Evolutionary conservation across 2,113 vertebrate genomes (phyloP).

Genomic region (Silurus glanis): DNA sequence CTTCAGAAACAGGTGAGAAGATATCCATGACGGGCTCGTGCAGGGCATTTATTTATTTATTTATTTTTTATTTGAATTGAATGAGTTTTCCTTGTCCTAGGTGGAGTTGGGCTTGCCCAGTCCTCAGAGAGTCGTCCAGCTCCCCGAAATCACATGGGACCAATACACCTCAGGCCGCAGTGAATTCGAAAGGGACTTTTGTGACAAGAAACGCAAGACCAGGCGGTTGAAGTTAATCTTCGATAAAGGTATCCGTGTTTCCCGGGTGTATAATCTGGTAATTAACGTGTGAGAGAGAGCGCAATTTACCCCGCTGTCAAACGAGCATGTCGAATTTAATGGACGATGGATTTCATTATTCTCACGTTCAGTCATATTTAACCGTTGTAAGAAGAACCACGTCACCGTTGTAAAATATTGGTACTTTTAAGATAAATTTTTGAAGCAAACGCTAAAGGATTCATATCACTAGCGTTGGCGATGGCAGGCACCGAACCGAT

Average conservation of each 20-base stretch:
- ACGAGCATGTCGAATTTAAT: not conserved
- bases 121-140: conserved; percentile 94
- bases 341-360: not conserved
- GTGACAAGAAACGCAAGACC: conserved; percentile 91
- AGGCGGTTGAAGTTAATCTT: conserved; percentile 91
- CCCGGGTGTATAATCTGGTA: too few species aligned
- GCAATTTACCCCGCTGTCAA: not conserved
- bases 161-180: conserved; percentile 94
- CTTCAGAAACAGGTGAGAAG: conserved; percentile 91
- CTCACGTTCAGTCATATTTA: too few species aligned
- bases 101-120: conserved; percentile 87
- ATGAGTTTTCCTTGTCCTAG: conserved; percentile 60
- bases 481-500: too few species aligned
- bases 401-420: too few species aligned
- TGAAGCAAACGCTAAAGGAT: too few species aligned
- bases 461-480: too few species aligned
- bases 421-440: too few species aligned
- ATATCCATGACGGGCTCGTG: not conserved
- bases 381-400: not conserved
- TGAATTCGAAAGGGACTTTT: conserved; percentile 94
- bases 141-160: conserved; percentile 94
- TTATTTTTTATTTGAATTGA: too few species aligned
- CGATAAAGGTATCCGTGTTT: conserved; percentile 81
- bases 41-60: not conserved
- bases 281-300: not conserved